Base-by-base conservation (phyloP, 2,113 vertebrate species). In the Halichoeres trimaculatus region DNA sequence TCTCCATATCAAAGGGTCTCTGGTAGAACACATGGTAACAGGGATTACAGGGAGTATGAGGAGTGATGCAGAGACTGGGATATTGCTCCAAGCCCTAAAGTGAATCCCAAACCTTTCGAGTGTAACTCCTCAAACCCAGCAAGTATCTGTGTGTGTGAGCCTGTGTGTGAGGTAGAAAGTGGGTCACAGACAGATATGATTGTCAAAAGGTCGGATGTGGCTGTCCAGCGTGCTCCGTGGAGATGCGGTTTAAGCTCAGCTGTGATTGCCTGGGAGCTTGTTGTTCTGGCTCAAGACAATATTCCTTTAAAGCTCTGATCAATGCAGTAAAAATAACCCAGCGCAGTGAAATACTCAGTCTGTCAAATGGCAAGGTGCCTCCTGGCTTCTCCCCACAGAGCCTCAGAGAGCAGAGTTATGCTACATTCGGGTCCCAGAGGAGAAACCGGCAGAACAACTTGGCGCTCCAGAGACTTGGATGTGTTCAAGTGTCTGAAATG, bases 241-340 rank as follows among this genome's bases (percentile, higher is more conserved):
- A 57, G 52, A 62, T 35, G 24, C 10, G 1, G 20, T 64, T 65
- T 45, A 65, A 69, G 22, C 57, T 74, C 3, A 0, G 34, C 41
- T 57, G 22, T 73, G 68, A 73, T 60, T 73, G 58, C 43, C 52
- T 61, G 3, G 14, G 36, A 50, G 55, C 47, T 38, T 38, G 45
- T 52, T 70, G 59, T 71, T 74, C 45, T 24, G 70, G 62, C 65
- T 68, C 48, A 41, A 70, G 41, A 70, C 69, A 70, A 67, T 66
- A 57, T 77, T 70, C 48, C 77, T 79, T 63, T 23, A 40, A 52
- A 51, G 57, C 62, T 22, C 34, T 67, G 60, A 82, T 87, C 73
- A 85, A 88, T 74, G 56, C 22, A 48, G 36, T 59, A 72, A 84
- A 84, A 82, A 76, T 77, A 80, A 60, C 58, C 71, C 38, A 30